These are phyloP conservation scores for Distichodus sexfasciatus DNA, from an alignment of 2,797 vertebrate species.

Conservation along the genomic window DNA sequence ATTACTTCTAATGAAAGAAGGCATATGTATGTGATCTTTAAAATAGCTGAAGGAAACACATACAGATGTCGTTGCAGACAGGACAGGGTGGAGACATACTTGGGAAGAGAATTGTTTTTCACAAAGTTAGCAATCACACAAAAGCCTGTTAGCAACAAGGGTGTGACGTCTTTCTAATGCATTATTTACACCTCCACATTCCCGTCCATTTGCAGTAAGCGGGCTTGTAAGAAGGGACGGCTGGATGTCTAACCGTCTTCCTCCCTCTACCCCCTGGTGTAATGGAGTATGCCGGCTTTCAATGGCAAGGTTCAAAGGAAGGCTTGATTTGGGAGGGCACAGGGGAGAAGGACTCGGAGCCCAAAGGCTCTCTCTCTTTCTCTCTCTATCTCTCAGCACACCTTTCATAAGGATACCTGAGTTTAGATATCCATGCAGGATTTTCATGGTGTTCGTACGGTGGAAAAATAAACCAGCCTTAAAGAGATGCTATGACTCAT, in stretches of 20 bases:
- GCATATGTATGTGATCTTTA: too few relatives aligned
- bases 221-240: neutral
- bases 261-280: neutral
- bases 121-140: neutral
- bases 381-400: conserved; percentile 27
- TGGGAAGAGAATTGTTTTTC: too few relatives aligned
- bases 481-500: conserved; percentile 75
- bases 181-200: neutral
- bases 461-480: conserved; percentile 63
- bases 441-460: conserved; percentile 58
- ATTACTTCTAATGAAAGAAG: too few relatives aligned
- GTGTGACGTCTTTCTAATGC: neutral
- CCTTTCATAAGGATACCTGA: conserved; percentile 45
- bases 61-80: too few relatives aligned
- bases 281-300: conserved; percentile 17
- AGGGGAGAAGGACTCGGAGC: conserved; percentile 1
- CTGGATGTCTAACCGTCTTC: neutral
- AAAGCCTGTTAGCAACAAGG: neutral
- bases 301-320: conserved; percentile 24
- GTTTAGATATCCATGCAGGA: conserved; percentile 57
- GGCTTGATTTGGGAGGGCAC: conserved; percentile 25
- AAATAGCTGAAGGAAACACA: too few relatives aligned
- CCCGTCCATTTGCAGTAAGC: neutral
- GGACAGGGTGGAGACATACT: too few relatives aligned
- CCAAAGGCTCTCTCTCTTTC: conserved; percentile 13